Conservation (phyloP, 2,113 vertebrate genomes). For the Tympanuchus pallidicinctus region DNA sequence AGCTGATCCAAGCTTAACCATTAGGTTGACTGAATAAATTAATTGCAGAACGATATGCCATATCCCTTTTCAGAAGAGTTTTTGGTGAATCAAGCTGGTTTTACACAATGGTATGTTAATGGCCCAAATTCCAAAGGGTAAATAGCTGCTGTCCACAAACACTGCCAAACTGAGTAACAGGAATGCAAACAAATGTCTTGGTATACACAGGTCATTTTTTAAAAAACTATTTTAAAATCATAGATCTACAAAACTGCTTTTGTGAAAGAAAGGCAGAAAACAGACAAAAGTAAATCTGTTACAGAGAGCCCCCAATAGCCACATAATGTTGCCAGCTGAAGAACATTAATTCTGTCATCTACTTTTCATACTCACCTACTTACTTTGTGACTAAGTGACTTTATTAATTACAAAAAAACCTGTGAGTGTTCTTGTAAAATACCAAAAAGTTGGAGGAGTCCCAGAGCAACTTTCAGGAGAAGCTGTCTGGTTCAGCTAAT, state of each 20-base stretch:
- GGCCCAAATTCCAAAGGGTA: neutral
- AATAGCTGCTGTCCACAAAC: slow-evolving; percentile 44
- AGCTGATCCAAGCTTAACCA: slow-evolving; percentile 56
- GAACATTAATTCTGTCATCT: slow-evolving; percentile 52
- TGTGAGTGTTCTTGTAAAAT: neutral
- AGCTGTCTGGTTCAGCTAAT: slow-evolving; percentile 13
- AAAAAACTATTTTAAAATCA: slow-evolving; percentile 27
- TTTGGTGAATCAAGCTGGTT: slow-evolving; percentile 21
- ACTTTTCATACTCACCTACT: slow-evolving; percentile 33
- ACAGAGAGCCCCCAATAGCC: neutral
- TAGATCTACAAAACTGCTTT: slow-evolving; percentile 40
- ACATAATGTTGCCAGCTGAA: neutral
- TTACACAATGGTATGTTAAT: slow-evolving; percentile 35
- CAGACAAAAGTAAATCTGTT: slow-evolving; percentile 52
- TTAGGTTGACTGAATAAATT: slow-evolving; percentile 54
- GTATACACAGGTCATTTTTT: neutral
- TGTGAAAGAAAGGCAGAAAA: slow-evolving; percentile 45
- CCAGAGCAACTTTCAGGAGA: neutral
- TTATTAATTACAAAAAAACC: neutral
- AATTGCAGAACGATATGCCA: slow-evolving; percentile 42
- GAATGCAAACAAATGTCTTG: neutral
- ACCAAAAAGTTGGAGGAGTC: slow-evolving; percentile 23
- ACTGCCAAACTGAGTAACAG: neutral
- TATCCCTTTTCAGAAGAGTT: slow-evolving; percentile 26
- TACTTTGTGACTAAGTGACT: neutral